Conservation (phyloP, 2,113 vertebrate species). For the Diphyllodes magnificus region DNA sequence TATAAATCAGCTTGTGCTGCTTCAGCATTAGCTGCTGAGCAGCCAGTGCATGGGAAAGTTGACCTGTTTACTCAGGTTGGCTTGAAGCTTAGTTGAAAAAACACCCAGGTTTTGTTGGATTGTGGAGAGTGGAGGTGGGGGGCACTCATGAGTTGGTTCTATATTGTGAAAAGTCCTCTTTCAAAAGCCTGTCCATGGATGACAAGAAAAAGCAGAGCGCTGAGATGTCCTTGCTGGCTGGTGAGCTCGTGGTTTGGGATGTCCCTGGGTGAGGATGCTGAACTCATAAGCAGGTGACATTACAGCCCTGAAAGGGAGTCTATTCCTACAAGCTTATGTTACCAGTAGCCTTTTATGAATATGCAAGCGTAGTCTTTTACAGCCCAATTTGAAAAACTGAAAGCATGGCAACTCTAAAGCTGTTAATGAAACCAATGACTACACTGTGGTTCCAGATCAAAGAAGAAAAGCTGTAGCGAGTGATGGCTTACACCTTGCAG, state of each 20-base stretch:
- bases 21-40: background rate
- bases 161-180: background rate
- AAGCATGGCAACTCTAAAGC: background rate
- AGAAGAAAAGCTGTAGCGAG: background rate
- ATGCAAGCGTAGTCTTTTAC: background rate
- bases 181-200: background rate
- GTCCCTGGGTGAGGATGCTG: background rate
- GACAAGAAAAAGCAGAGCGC: background rate
- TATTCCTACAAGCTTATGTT: background rate
- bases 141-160: background rate
- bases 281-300: background rate
- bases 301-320: background rate
- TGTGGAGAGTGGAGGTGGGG: background rate
- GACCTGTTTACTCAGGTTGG: background rate
- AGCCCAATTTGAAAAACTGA: background rate
- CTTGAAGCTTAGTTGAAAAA: background rate
- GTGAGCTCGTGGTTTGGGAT: background rate
- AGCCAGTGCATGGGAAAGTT: background rate
- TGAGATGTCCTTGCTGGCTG: background rate
- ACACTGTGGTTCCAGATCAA: fast-evolving
- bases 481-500: background rate
- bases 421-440: background rate
- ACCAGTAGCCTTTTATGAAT: background rate
- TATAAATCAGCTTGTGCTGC: slow-evolving; percentile 21
- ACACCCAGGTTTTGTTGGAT: background rate